Conservation (phyloP, 2,888 invertebrate species). For the Pecten maximus region DNA sequence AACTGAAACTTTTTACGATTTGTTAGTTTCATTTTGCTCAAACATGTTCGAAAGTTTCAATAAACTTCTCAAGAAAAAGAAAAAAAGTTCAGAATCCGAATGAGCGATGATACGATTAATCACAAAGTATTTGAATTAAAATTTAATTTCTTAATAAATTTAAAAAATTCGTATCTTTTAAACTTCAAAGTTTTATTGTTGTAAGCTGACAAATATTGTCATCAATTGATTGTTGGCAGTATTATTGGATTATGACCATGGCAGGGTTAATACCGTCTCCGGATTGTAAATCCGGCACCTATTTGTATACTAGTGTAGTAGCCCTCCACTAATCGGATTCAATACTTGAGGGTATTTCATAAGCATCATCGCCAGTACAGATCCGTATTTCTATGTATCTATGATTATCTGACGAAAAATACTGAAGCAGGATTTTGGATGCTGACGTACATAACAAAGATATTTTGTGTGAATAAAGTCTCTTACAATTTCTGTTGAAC, state of each 20-base stretch:
- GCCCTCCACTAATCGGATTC: neutral
- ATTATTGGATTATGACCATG: neutral
- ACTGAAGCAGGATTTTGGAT: no score
- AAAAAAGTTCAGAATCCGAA: no score
- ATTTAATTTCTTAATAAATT: neutral
- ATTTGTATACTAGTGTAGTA: slow-evolving; percentile 11
- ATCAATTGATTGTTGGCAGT: neutral
- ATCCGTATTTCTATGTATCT: neutral
- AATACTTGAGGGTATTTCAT: neutral
- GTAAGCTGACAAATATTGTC: neutral
- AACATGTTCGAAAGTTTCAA: neutral
- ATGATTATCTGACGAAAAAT: no score
- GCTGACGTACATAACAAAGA: no score
- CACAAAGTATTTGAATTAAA: neutral
- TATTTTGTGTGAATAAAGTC: no score
- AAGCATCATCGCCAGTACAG: neutral
- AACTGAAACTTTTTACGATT: neutral
- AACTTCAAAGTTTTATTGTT: neutral
- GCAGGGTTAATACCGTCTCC: neutral
- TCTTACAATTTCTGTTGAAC: no score
- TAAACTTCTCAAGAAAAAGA: no score
- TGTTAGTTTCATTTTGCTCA: neutral
- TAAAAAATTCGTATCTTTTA: neutral
- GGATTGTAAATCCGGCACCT: neutral
- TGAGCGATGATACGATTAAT: neutral